Evolutionary conservation across 2,113 vertebrate species (phyloP).

Genomic region (Pedetes capensis): DNA sequence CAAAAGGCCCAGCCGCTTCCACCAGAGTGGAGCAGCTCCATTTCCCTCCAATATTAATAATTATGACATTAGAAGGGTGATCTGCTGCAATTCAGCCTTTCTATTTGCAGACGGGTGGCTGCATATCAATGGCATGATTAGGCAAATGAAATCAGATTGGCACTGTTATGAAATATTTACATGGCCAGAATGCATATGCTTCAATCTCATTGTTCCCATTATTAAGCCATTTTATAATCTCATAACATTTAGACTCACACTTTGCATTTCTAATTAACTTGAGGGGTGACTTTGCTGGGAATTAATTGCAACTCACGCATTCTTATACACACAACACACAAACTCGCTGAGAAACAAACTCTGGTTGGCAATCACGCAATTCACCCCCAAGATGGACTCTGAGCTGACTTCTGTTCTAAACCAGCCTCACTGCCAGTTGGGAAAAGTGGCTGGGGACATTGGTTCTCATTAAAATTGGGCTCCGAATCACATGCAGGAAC

Average conservation of each 20-base stretch:
- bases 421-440: background rate
- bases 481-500: slow-evolving; percentile 1
- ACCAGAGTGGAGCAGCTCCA: slow-evolving; percentile 42
- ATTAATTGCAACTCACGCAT: slow-evolving; percentile 68
- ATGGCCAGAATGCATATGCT: slow-evolving; percentile 67
- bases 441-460: slow-evolving; percentile 56
- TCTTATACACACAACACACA: slow-evolving; percentile 66
- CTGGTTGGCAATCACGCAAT: slow-evolving; percentile 54
- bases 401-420: slow-evolving; percentile 39
- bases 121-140: slow-evolving; percentile 79
- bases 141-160: slow-evolving; percentile 76
- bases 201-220: slow-evolving; percentile 69
- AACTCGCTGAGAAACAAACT: slow-evolving; percentile 57
- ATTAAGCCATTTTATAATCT: slow-evolving; percentile 71
- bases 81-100: slow-evolving; percentile 74
- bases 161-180: slow-evolving; percentile 73
- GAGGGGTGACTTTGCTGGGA: slow-evolving; percentile 53
- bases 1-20: slow-evolving; percentile 40
- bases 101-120: slow-evolving; percentile 62
- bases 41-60: slow-evolving; percentile 79
- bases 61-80: slow-evolving; percentile 80
- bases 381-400: slow-evolving; percentile 36
- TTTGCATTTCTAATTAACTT: slow-evolving; percentile 75
- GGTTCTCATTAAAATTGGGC: slow-evolving; percentile 61
- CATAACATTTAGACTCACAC: slow-evolving; percentile 66